A percentile compares a stretch with the other conserved stretches of the same genome.
Conservation (phyloP, 1,140 invertebrate species). For the Nephila pilipes region DNA sequence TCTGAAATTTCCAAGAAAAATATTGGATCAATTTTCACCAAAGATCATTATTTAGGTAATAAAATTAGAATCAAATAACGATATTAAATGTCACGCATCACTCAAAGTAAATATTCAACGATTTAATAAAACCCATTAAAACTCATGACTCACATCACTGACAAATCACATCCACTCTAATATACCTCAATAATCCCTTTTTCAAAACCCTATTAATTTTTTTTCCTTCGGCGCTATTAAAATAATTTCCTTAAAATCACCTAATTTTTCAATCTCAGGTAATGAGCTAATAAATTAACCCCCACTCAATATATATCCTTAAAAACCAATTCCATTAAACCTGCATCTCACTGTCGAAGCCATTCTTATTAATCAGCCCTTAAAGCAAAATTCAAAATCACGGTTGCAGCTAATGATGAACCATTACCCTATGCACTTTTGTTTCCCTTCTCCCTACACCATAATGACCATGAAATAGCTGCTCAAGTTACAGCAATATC, state of each 20-base stretch:
- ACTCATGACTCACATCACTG: not conserved
- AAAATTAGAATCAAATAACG: too few species aligned
- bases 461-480: slow-evolving; percentile 18
- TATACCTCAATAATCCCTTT: not conserved
- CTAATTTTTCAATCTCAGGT: not conserved
- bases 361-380: slow-evolving; percentile 18
- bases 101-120: not conserved
- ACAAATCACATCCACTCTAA: not conserved
- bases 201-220: not conserved
- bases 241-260: not conserved
- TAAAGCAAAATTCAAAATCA: slow-evolving; percentile 12
- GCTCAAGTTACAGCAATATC: slow-evolving; percentile 12
- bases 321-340: slow-evolving; percentile 17
- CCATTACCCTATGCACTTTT: slow-evolving; percentile 15
- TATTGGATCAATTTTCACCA: too few species aligned
- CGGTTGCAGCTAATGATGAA: slow-evolving; percentile 10
- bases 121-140: not conserved
- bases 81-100: not conserved
- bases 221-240: not conserved
- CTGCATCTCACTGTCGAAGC: not conserved
- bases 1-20: too few species aligned
- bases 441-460: not conserved
- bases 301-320: not conserved
- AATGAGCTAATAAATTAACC: not conserved
- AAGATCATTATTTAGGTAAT: too few species aligned